A percentile compares a stretch with the other conserved stretches of the same genome.
phyloP scores from a whole-genome alignment of 2,797 vertebrate genomes.

The Menidia menidia region DNA sequence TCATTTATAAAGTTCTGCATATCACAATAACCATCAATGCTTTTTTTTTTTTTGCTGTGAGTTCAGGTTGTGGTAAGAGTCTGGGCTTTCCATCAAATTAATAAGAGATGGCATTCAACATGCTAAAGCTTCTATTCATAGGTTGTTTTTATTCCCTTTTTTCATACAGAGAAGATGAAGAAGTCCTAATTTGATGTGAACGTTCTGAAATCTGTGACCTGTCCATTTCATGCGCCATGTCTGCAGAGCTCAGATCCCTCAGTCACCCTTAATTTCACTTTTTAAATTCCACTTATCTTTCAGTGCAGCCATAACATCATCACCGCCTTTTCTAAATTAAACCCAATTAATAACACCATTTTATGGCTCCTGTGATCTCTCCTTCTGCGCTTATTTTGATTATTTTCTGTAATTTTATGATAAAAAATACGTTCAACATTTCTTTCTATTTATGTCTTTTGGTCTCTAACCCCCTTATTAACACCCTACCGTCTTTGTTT shows the following conservation, averaged over 20 bases:
- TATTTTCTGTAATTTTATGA: conserved; percentile 1
- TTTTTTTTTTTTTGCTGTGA: not conserved
- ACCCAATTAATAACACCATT: conserved; percentile 7
- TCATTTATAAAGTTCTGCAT: not conserved
- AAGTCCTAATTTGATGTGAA: conserved; percentile 47
- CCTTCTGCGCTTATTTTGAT: conserved; percentile 10
- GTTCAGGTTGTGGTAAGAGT: conserved; percentile 11
- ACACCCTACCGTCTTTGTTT: not conserved
- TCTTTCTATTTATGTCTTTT: not conserved
- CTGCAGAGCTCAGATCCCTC: conserved; percentile 20
- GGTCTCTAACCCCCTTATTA: not conserved
- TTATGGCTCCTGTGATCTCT: conserved; percentile 10
- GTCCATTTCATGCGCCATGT: conserved; percentile 17
- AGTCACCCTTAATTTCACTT: conserved; percentile 36
- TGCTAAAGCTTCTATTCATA: conserved; percentile 25
- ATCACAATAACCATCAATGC: no score
- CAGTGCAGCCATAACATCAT: conserved; percentile 29
- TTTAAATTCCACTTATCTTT: conserved; percentile 37
- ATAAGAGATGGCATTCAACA: conserved; percentile 29
- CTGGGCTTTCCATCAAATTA: conserved; percentile 18
- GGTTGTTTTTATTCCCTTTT: conserved; percentile 41
- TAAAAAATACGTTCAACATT: conserved; percentile 20
- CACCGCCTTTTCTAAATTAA: conserved; percentile 14
- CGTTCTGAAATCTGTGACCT: conserved; percentile 33
- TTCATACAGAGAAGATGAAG: conserved; percentile 38